Base-by-base conservation (phyloP, 2,888 invertebrate genomes). In the Lepidocyrtinus sp. region DNA sequence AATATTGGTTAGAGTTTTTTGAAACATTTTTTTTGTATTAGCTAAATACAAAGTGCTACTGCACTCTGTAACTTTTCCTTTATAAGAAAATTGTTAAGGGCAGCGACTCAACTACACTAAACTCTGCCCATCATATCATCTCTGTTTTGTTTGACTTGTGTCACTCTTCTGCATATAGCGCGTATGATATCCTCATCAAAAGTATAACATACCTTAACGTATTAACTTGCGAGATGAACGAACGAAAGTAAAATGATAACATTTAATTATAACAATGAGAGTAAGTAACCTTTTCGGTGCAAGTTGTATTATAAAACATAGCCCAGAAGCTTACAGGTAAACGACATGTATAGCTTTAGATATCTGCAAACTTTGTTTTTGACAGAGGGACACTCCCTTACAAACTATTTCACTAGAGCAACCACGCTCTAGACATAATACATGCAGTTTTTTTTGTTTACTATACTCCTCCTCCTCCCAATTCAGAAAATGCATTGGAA, bases 381-480 rank as follows among this genome's bases (percentile, higher is more conserved):
- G 26, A 72, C 62, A 65, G 72, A 78, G 77, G 72, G 78, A 79
- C 78, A 79, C 78, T 79, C 78, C 78, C 78, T 79, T 79, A 22
- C 73, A 59, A 79, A 63, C 62, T 73, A 79, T 79, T 73, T 36
- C 36, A 36, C 36, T 36, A 36, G 36, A 36, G 36, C 36, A 36
- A 36, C 5, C 12, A 36, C 36, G 36, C 36, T n/a, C n/a, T 12
- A 36, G 36, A 36, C 36, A 36, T 7, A 36, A 36, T 36, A 36
- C 36, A 12, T 36, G 36, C 36, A 36, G 36, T 36, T 36, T 36
- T 36, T 36, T 36, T 36, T 36, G 36, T 36, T 36, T 36, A 36
- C 36, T 12, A 7, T 12, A 36, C 36, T 36, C 36, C 36, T 36
- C 36, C 36, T 36, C 36, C 36, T 36, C 36, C 12, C 36, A 36